Conservation (phyloP, 2,113 vertebrate genomes). For the Promerops cafer region DNA sequence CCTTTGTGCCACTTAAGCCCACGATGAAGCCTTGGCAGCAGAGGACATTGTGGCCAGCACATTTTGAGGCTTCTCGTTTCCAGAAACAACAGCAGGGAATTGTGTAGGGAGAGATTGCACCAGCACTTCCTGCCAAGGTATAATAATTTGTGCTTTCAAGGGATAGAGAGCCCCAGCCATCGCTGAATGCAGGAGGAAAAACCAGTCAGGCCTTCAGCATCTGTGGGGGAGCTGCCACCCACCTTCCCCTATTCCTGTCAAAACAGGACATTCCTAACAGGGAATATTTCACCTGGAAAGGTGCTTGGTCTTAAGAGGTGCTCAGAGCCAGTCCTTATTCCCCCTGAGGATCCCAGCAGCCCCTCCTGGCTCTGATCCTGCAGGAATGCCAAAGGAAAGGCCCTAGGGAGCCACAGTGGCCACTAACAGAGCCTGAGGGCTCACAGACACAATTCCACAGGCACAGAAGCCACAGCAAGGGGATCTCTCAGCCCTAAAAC, state of each 20-base stretch:
- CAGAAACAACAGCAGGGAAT: neutral
- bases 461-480: neutral
- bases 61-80: neutral
- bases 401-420: neutral
- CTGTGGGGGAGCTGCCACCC: neutral
- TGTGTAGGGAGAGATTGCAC: neutral
- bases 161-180: neutral
- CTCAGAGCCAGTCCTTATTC: neutral
- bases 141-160: neutral
- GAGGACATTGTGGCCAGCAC: neutral
- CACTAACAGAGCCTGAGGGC: neutral
- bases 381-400: neutral
- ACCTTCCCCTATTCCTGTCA: neutral
- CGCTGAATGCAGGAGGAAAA: neutral
- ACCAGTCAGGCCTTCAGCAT: neutral
- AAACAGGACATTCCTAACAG: neutral
- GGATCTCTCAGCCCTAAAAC: neutral
- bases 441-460: neutral
- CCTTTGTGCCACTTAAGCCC: neutral
- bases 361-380: neutral
- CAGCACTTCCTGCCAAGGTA: neutral
- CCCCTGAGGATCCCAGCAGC: neutral
- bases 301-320: neutral
- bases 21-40: neutral
- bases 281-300: neutral